These are phyloP conservation scores for Zalophus californianus DNA, from an alignment of 2,797 vertebrate genomes.

Conservation along the genomic window DNA sequence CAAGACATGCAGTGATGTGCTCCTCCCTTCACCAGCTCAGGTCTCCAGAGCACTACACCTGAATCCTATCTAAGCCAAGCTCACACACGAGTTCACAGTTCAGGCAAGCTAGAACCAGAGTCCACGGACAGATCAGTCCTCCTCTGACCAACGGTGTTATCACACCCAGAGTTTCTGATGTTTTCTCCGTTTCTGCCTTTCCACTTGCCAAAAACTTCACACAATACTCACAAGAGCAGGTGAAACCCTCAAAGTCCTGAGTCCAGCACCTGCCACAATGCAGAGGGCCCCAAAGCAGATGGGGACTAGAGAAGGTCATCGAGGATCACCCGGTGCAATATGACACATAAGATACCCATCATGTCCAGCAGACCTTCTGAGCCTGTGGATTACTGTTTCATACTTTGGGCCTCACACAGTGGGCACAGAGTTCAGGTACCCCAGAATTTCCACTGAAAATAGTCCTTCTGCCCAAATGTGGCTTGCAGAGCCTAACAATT, in stretches of 20 bases:
- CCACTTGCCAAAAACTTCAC: neutral
- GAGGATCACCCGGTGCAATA: neutral
- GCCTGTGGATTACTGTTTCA: neutral
- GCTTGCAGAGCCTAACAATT: neutral
- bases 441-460: neutral
- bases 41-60: neutral
- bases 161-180: neutral
- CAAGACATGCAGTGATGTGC: neutral
- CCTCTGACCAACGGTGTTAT: neutral
- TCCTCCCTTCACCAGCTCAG: neutral
- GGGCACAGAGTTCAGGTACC: neutral
- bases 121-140: neutral
- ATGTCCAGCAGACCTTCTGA: too few species aligned
- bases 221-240: neutral
- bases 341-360: neutral
- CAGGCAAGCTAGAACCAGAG: too few species aligned
- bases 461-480: neutral
- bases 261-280: neutral
- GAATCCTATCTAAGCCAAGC: neutral
- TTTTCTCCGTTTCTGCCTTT: neutral
- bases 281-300: neutral
- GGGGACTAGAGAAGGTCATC: neutral
- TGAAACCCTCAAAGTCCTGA: neutral
- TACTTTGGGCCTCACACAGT: neutral
- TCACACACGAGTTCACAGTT: neutral